Percentiles rank a stretch among this genome's conserved stretches.
These are phyloP conservation scores for Thaumetopoea pityocampa DNA, from an alignment of 1,140 invertebrate species.

Conservation along the genomic window DNA sequence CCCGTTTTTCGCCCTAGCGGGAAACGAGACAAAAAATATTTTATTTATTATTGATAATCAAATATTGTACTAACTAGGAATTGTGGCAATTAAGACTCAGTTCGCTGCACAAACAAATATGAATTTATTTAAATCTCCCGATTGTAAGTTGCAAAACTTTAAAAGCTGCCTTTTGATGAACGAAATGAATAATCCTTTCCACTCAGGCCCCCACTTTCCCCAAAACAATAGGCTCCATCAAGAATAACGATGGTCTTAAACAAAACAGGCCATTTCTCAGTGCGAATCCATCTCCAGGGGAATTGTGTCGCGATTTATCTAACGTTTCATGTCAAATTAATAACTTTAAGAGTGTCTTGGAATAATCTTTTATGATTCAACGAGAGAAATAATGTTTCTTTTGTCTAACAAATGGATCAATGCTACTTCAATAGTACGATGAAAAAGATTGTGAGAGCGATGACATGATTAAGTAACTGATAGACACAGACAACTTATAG, in stretches of 20 bases:
- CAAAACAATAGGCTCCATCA: conserved; percentile 60
- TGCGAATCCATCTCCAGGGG: conserved; percentile 25
- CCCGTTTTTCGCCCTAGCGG: too few species aligned
- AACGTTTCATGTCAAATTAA: conserved; percentile 46
- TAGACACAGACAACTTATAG: too few species aligned
- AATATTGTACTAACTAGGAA: too few species aligned
- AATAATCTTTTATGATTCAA: conserved; percentile 23
- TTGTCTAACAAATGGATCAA: neutral
- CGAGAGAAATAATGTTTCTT: conserved; percentile 11
- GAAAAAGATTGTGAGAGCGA: conserved; percentile 9
- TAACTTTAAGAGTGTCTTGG: conserved; percentile 30
- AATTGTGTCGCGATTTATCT: conserved; percentile 48
- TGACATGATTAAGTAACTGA: too few species aligned
- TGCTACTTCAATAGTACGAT: conserved; percentile 2
- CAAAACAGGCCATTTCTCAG: conserved; percentile 54
- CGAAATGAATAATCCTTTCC: conserved; percentile 65
- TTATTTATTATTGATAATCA: too few species aligned
- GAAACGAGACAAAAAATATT: too few species aligned
- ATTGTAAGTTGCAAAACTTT: conserved; percentile 43
- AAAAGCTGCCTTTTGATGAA: conserved; percentile 50
- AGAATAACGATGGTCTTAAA: conserved; percentile 61
- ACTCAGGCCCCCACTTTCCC: conserved; percentile 39
- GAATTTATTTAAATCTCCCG: conserved; percentile 55
- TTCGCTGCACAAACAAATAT: conserved; percentile 3
- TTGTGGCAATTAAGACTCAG: conserved; percentile 4